Percentiles rank a stretch among this genome's conserved stretches.
These are phyloP conservation scores for Corella eumyota DNA, from an alignment of 23 tunicate species.

Conservation along the genomic window DNA sequence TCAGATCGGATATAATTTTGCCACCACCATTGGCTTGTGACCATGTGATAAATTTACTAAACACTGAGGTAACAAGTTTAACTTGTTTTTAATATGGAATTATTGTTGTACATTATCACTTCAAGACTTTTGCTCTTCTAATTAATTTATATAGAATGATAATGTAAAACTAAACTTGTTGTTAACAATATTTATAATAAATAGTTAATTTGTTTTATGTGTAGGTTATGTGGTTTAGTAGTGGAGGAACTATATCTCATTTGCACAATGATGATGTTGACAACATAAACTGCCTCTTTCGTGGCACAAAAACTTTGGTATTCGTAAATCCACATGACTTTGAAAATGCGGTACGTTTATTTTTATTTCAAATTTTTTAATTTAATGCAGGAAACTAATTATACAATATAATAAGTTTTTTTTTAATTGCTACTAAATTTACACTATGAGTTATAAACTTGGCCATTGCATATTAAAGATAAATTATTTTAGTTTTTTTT, in stretches of 20 bases:
- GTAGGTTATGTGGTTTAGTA: conserved; percentile 63
- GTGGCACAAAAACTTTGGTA: conserved; percentile 34
- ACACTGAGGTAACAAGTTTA: conserved; percentile 12
- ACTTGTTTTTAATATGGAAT: background rate
- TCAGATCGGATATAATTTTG: conserved; percentile 31
- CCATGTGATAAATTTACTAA: conserved; percentile 2
- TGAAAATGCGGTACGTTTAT: conserved; percentile 1
- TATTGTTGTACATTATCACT: too few relatives aligned
- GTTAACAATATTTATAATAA: background rate
- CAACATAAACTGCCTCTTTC: conserved; percentile 39
- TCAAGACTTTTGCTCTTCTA: too few relatives aligned
- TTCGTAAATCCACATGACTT: conserved; percentile 30
- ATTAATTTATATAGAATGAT: too few relatives aligned
- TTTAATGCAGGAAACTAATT: too few relatives aligned
- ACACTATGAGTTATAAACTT: too few relatives aligned
- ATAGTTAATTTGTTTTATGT: background rate
- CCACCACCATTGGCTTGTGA: conserved; percentile 37
- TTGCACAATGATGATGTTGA: conserved; percentile 53
- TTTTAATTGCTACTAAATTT: too few relatives aligned
- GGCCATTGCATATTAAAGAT: too few relatives aligned
- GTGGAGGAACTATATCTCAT: conserved; percentile 49
- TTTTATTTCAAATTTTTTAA: too few relatives aligned
- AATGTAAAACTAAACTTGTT: too few relatives aligned
- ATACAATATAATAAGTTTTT: too few relatives aligned
- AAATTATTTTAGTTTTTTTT: background rate